Base-by-base conservation (phyloP, 2,113 vertebrate species). In the Paratilapia polleni region DNA sequence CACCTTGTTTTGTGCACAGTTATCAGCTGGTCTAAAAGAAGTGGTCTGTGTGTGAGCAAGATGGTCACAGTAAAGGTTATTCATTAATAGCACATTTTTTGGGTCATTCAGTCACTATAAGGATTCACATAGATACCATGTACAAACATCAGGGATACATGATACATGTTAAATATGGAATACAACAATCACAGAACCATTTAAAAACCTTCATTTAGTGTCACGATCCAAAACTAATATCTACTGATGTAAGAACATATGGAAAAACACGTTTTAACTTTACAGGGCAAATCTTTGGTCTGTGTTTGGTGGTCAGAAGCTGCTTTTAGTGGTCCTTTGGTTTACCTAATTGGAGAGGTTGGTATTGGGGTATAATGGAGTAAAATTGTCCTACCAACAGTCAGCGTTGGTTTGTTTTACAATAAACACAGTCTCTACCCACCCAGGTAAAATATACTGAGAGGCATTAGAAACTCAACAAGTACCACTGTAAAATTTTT, bases 111-210 rank as follows among this genome's bases (percentile, higher is more conserved):
- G 49, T 19, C 19, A 52, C 49, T 52, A 6, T 52, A 19, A 19
- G 15, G 47, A 49, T 14, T 6, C 17, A 8, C 17, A 52, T 3
- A 19, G 17, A 19, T 19, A 52, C 2, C 47, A 5, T 19, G 22
- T 68, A 49, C 64, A 68, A 49, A 70, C 64, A 70, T 70, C 64
- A 70, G 64, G 64, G 64, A 70, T 41, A 28, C 64, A 19, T 28
- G 41, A 28, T 22, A 49, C 3, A 5, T 70, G 43, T 31, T 70
- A 52, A 52, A 70, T 52, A 70, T 70, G 24, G 49, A 70, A 52
- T 52, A 52, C 52, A 28, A 70, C 43, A 52, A 70, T 70, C 17
- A 28, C 13, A 31, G 66, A 70, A 43, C 43, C 24, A 28, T 52
- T 70, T 24, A 6, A 70, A 70, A 70, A 70, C 26, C 41, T 0